Percentiles rank a stretch among this genome's conserved stretches.
These are phyloP conservation scores for Phataginus tetradactyla DNA, from an alignment of 2,797 vertebrate genomes.

Conservation along the genomic window DNA sequence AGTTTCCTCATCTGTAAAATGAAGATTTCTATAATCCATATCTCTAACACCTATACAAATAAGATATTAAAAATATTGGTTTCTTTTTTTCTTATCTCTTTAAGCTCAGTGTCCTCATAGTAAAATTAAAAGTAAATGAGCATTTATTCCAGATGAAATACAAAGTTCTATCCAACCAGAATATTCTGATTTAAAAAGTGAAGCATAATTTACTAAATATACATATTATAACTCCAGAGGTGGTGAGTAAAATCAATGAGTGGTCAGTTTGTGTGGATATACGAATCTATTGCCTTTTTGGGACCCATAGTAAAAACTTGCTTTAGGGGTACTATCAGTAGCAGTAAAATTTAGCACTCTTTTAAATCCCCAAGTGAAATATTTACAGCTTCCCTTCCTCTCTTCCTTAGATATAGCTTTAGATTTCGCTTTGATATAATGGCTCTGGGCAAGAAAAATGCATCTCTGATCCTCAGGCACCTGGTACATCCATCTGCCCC, in stretches of 20 bases:
- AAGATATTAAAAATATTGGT: background rate
- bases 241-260: background rate
- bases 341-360: background rate
- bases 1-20: background rate
- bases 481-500: background rate
- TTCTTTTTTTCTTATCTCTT: background rate
- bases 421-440: constrained; percentile 66
- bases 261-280: background rate
- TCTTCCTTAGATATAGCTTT: constrained; percentile 21
- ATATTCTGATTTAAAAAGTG: constrained; percentile 14
- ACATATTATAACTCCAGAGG: background rate
- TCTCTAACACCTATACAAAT: background rate
- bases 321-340: background rate
- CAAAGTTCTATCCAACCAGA: background rate
- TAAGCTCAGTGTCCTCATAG: background rate
- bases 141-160: background rate
- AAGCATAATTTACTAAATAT: background rate
- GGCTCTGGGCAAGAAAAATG: constrained; percentile 63
- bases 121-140: background rate
- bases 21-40: background rate
- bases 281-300: background rate
- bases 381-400: background rate
- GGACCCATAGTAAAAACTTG: background rate
- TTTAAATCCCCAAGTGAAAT: background rate
- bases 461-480: constrained; percentile 54